Evolutionary conservation across 1,140 invertebrate species (phyloP).

Genomic region (Thaumatotibia leucotreta): DNA sequence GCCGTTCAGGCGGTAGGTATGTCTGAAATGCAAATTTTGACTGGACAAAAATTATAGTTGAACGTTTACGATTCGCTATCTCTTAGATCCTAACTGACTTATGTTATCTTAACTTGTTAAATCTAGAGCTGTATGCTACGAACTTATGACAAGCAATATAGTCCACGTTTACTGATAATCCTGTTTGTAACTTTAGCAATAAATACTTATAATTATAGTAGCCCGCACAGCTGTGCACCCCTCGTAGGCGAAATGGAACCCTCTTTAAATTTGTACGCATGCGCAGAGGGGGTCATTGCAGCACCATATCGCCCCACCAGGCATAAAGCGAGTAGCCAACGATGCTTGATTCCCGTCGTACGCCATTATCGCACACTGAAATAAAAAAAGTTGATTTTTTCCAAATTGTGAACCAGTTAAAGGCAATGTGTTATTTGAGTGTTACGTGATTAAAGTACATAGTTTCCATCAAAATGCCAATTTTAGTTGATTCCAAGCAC

Average conservation of each 20-base stretch:
- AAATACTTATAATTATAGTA: constrained; percentile 9
- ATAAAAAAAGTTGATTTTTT: constrained; percentile 22
- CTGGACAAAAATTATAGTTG: neutral
- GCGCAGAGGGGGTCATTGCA: constrained; percentile 55
- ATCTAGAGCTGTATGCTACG: neutral
- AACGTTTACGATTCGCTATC: neutral
- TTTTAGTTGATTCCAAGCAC: constrained; percentile 54
- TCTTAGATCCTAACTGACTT: neutral
- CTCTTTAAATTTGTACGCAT: constrained; percentile 62
- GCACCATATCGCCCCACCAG: constrained; percentile 38
- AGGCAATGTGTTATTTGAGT: constrained; percentile 50
- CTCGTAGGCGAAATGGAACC: constrained; percentile 52
- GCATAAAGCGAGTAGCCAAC: constrained; percentile 46
- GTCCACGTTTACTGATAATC: neutral
- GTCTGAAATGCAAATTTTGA: neutral
- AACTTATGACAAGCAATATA: neutral
- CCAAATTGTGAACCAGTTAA: constrained; percentile 25
- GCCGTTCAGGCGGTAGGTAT: neutral
- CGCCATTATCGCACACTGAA: constrained; percentile 29
- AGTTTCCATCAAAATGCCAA: constrained; percentile 50
- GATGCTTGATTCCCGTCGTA: constrained; percentile 45
- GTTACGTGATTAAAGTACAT: constrained; percentile 43
- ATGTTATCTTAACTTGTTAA: neutral
- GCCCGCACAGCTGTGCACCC: constrained; percentile 62
- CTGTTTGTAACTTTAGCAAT: neutral